Evolutionary conservation across 2,888 invertebrate species (phyloP).

Genomic region (Chaetoderma sp.): DNA sequence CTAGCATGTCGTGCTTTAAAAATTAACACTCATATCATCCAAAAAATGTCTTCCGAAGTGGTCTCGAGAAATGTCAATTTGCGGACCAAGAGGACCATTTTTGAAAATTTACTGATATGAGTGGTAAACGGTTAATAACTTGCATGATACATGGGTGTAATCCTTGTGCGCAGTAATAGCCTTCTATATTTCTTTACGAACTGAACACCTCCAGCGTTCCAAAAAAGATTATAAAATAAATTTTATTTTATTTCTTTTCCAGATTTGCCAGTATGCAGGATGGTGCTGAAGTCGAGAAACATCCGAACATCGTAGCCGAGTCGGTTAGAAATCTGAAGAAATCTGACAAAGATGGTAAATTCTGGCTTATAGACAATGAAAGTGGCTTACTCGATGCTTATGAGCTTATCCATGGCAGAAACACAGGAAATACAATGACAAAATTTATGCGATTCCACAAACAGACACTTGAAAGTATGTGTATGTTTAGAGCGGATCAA

Average conservation of each 20-base stretch:
- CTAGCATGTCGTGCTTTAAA: too few relatives aligned
- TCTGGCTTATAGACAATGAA: slow-evolving; percentile 70
- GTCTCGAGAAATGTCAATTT: too few relatives aligned
- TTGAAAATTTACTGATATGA: too few relatives aligned
- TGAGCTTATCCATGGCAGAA: slow-evolving; percentile 55
- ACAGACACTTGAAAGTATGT: slow-evolving; percentile 61
- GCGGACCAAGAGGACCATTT: too few relatives aligned
- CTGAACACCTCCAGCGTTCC: too few relatives aligned
- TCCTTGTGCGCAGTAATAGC: too few relatives aligned
- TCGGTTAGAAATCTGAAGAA: slow-evolving; percentile 67
- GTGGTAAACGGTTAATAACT: too few relatives aligned
- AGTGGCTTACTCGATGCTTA: slow-evolving; percentile 69
- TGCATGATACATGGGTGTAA: too few relatives aligned
- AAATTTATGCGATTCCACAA: slow-evolving; percentile 60
- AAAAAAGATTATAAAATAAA: too few relatives aligned
- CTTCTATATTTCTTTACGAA: too few relatives aligned
- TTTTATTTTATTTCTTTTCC: slow-evolving; percentile 30
- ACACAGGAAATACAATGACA: slow-evolving; percentile 27
- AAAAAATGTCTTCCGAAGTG: too few relatives aligned
- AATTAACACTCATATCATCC: too few relatives aligned
- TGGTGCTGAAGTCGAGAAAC: slow-evolving; percentile 64
- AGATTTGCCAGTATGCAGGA: slow-evolving; percentile 70
- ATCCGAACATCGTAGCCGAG: slow-evolving; percentile 61
- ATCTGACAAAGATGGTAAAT: slow-evolving; percentile 52
- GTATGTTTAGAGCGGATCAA: slow-evolving; percentile 61